Base-by-base conservation (phyloP, 2,888 invertebrate genomes). In the Idaea aversata region DNA sequence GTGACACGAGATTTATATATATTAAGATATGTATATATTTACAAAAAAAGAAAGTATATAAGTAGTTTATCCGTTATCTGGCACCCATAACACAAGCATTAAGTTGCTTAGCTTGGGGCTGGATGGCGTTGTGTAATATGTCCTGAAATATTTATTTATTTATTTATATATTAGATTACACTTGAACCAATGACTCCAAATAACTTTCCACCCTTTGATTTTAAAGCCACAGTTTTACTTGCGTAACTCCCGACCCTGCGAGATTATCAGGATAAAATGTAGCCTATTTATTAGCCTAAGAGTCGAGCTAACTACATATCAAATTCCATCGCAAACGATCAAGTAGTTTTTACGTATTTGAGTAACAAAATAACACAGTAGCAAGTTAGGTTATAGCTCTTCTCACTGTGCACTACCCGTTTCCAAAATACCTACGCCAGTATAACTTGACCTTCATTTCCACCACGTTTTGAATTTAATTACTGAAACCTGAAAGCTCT, bases 381-480 rank as follows among this genome's bases (percentile, higher is more conserved):
- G 10, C 0, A 13, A 10, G 47, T 47, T 47, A 13, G 13, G 7
- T 25, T 2, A 25, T 25, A 25, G 25, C 25, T 25, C 25, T 10
- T 10, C 47, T 47, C 7, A 10, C 4, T 5, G 38, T 38, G 38
- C 38, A 38, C 10, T 47, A 47, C 6, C 10, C 2, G 36, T 4
- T 47, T 13, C 10, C 5, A 47, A 7, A 5, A 5, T n/a, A n/a
- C n/a, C 25, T 25, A 25, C 25, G 59, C 63, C 62, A 61, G 13
- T 59, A 6, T 58, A 57, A 60, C 5, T n/a, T 63, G 67, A 47
- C 61, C 64, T 64, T 65, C 34, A 15, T 35, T 5, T 15, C 62
- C 47, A 34, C 5, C 5, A 36, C 38, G 13, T 5, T n/a, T 34
- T 7, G 34, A 62, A 36, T 62, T 15, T 5, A 16, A 16, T 34